Evolutionary conservation across 2,888 invertebrate genomes (phyloP).

Genomic region (Megastigmus dorsalis): DNA sequence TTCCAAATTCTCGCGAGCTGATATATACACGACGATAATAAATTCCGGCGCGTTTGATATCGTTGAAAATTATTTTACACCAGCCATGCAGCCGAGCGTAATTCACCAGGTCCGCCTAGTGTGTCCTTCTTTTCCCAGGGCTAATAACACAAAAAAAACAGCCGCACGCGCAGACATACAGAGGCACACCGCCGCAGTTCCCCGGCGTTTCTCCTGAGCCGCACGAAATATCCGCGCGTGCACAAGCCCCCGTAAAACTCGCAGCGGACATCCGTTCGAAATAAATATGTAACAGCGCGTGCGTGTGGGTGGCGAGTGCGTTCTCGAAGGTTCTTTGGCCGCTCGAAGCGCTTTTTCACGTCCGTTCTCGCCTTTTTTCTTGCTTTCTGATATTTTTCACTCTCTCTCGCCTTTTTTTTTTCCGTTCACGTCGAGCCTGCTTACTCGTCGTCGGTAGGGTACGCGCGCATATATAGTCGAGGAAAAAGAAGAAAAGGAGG

Average conservation of each 20-base stretch:
- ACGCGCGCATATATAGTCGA: not conserved
- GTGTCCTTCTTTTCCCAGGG: not conserved
- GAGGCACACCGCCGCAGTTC: not conserved
- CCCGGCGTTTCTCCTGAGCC: not conserved
- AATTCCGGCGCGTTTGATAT: not conserved
- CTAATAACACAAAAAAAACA: too few relatives aligned
- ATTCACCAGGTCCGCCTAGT: not conserved
- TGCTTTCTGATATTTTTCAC: too few relatives aligned
- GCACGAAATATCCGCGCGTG: not conserved
- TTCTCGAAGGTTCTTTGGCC: too few relatives aligned
- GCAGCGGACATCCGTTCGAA: slow-evolving; percentile 36
- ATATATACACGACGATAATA: slow-evolving; percentile 6
- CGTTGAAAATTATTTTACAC: slow-evolving; percentile 34
- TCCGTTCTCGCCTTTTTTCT: not conserved
- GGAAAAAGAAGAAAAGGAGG: not conserved
- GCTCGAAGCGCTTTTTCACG: not conserved
- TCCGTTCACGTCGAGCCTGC: not conserved
- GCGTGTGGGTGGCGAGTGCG: too few relatives aligned
- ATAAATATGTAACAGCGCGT: slow-evolving; percentile 43
- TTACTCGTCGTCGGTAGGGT: not conserved
- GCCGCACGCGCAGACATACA: too few relatives aligned
- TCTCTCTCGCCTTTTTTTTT: not conserved
- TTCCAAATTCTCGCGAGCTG: slow-evolving; percentile 5
- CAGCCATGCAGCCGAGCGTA: not conserved
- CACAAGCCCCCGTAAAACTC: not conserved